phyloP scores from a whole-genome alignment of 1,140 invertebrate genomes.

The Panagrolaimus sp. region DNA sequence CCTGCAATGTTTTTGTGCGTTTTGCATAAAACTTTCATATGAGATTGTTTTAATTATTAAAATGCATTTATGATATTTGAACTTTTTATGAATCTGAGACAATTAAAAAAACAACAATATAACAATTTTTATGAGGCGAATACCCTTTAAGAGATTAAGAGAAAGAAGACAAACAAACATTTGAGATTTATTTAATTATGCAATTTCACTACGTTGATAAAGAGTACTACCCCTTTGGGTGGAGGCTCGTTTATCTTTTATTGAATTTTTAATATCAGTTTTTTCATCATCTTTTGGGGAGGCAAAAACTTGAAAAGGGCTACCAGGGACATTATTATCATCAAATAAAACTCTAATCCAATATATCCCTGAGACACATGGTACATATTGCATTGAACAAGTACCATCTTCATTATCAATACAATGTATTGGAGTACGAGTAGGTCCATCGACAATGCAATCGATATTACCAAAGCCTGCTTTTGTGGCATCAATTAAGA shows the following conservation, averaged over 20 bases:
- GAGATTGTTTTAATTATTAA: neutral
- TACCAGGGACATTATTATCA: constrained; percentile 85
- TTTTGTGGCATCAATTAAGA: constrained; percentile 29
- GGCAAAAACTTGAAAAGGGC: constrained; percentile 74
- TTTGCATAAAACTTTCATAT: neutral
- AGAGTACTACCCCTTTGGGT: constrained; percentile 1
- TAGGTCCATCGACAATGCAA: constrained; percentile 36
- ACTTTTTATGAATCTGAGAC: neutral
- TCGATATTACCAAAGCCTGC: constrained; percentile 42
- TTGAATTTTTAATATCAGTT: neutral
- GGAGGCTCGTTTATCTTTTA: neutral
- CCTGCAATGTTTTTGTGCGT: no score
- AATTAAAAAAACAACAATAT: neutral
- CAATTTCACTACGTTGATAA: constrained; percentile 9
- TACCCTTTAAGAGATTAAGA: no score
- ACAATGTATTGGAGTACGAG: constrained; percentile 30
- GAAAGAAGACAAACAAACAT: neutral
- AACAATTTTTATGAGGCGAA: neutral
- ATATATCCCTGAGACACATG: constrained; percentile 85
- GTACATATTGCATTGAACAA: constrained; percentile 95
- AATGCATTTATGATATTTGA: constrained; percentile 7
- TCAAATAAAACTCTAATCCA: constrained; percentile 93
- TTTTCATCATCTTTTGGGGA: neutral
- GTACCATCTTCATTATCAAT: constrained; percentile 73
- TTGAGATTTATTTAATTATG: constrained; percentile 1